These are phyloP conservation scores for Actinia tenebrosa DNA, from an alignment of 64 coral and sea anemone species.

Conservation along the genomic window DNA sequence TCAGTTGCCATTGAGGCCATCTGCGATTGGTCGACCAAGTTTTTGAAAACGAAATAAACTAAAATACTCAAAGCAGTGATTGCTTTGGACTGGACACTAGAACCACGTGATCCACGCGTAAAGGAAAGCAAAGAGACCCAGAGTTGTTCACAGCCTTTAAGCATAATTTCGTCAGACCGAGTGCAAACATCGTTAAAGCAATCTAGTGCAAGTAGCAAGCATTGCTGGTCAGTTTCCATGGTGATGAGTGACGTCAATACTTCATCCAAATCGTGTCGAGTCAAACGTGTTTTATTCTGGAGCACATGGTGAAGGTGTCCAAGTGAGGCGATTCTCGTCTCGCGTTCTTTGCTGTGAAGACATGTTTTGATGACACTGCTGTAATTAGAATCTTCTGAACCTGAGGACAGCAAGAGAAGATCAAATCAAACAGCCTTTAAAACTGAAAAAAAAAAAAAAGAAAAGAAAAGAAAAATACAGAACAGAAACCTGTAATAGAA, in stretches of 20 bases:
- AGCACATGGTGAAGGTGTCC: slow-evolving; percentile 5
- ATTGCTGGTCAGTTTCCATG: slow-evolving; percentile 46
- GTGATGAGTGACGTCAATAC: slow-evolving; percentile 22
- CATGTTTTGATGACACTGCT: neutral
- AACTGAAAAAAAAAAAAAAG: too few relatives aligned
- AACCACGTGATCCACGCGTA: slow-evolving; percentile 15
- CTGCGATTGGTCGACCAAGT: neutral
- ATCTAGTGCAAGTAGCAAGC: slow-evolving; percentile 39
- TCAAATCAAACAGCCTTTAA: neutral
- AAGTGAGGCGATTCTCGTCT: slow-evolving; percentile 39
- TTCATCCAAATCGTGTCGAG: neutral
- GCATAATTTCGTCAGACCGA: neutral
- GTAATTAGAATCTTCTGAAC: neutral
- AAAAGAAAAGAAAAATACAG: too few relatives aligned
- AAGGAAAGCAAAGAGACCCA: slow-evolving; percentile 36
- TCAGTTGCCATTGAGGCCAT: neutral
- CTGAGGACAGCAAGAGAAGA: neutral
- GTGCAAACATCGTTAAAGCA: slow-evolving; percentile 21
- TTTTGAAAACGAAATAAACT: neutral
- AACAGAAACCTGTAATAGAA: too few relatives aligned
- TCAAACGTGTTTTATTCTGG: neutral
- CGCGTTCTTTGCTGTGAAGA: slow-evolving; percentile 3
- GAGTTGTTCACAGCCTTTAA: slow-evolving; percentile 7
- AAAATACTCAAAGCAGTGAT: slow-evolving; percentile 33
- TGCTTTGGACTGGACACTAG: slow-evolving; percentile 29